Evolutionary conservation across 2,888 invertebrate genomes (phyloP).

Genomic region (Leucophora obtusa): DNA sequence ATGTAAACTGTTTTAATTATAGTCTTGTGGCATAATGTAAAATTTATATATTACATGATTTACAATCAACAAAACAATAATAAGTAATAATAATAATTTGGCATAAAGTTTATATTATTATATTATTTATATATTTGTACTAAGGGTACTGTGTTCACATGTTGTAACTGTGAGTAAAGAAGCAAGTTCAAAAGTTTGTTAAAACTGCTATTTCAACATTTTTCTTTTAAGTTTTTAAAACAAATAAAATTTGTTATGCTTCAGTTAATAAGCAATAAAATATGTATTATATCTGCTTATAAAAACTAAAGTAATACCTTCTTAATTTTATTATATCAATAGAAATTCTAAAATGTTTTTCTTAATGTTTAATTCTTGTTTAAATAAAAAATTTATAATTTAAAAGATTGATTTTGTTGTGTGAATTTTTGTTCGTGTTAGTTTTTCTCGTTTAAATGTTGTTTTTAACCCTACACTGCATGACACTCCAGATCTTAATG

Average conservation of each 20-base stretch:
- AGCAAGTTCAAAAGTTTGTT: neutral
- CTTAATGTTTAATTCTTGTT: neutral
- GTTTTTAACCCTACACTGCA: neutral
- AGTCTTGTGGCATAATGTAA: conserved; percentile 41
- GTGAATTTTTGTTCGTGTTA: neutral
- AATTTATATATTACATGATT: conserved; percentile 17
- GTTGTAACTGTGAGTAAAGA: neutral
- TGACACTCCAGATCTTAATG: too few relatives aligned
- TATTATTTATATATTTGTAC: neutral
- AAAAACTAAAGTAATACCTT: neutral
- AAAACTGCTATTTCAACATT: neutral
- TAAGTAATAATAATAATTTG: neutral
- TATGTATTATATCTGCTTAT: too few relatives aligned
- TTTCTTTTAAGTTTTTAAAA: neutral
- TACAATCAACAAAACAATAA: neutral
- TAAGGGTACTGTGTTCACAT: neutral
- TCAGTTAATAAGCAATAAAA: conserved; percentile 4
- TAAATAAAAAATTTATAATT: neutral
- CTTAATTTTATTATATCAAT: neutral
- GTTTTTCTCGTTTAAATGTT: conserved; percentile 33
- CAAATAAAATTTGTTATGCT: neutral
- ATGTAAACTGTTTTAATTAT: conserved; percentile 55
- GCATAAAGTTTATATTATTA: neutral
- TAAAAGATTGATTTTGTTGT: neutral
- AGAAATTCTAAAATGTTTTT: neutral